A percentile compares a stretch with the other conserved stretches of the same genome.
Evolutionary conservation across 1,140 invertebrate genomes (phyloP).

Genomic region (Microplitis demolitor): DNA sequence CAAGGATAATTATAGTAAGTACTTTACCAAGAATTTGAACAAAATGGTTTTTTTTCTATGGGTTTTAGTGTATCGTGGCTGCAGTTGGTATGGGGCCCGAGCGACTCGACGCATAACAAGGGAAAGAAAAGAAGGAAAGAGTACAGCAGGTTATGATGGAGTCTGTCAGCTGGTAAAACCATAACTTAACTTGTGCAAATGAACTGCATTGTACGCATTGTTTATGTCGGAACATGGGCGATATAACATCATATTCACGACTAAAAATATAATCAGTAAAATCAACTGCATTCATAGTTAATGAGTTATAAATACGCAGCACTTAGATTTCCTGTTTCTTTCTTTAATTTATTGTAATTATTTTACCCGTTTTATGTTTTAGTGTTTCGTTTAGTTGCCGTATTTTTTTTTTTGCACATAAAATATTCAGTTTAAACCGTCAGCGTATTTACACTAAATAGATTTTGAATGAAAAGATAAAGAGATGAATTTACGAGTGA

Average conservation of each 20-base stretch:
- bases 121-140: too few species aligned
- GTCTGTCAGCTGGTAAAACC: constrained; percentile 25
- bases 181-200: constrained; percentile 22
- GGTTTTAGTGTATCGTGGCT: too few species aligned
- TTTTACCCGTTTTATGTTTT: too few species aligned
- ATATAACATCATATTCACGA: neutral
- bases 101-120: too few species aligned
- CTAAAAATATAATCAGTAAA: constrained; percentile 12
- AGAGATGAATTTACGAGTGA: constrained; percentile 2
- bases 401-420: too few species aligned
- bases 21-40: too few species aligned
- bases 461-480: neutral
- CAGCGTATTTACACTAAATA: neutral
- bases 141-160: constrained; percentile 12
- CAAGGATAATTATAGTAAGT: too few species aligned
- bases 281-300: constrained; percentile 18
- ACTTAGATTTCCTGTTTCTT: neutral
- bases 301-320: neutral
- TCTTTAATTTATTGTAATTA: neutral
- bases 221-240: constrained; percentile 10
- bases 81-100: too few species aligned
- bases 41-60: too few species aligned
- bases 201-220: constrained; percentile 28
- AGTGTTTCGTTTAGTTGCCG: too few species aligned
- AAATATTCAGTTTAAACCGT: neutral